Percentiles rank a stretch among this genome's conserved stretches.
Evolutionary conservation across 1,140 invertebrate species (phyloP).

Genomic region (Coptotermes formosanus): DNA sequence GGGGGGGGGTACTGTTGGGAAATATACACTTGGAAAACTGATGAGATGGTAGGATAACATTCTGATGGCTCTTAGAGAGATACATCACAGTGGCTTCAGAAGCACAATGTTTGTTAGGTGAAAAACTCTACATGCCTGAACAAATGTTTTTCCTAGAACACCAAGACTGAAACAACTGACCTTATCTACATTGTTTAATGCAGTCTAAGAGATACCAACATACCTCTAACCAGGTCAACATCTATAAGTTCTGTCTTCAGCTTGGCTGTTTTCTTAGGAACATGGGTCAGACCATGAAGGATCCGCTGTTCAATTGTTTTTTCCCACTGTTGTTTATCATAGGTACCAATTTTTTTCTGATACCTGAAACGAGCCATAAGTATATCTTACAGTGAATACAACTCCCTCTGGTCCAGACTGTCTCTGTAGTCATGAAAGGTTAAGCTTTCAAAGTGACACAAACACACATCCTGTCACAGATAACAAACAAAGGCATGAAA

Average conservation of each 20-base stretch:
- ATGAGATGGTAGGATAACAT: too few relatives aligned
- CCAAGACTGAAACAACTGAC: too few relatives aligned
- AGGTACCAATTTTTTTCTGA: constrained; percentile 91
- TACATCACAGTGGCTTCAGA: too few relatives aligned
- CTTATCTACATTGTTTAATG: too few relatives aligned
- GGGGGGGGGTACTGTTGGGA: too few relatives aligned
- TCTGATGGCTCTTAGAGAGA: too few relatives aligned
- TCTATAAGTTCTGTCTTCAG: constrained; percentile 91
- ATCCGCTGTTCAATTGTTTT: constrained; percentile 88
- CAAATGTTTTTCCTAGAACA: too few relatives aligned
- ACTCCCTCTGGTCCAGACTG: background rate
- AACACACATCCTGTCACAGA: too few relatives aligned
- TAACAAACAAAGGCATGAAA: background rate
- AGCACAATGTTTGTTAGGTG: too few relatives aligned
- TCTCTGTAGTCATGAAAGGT: background rate
- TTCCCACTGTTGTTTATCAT: constrained; percentile 96
- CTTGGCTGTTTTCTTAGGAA: constrained; percentile 84
- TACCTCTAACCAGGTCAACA: constrained; percentile 88
- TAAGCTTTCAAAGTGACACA: background rate
- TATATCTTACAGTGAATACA: background rate
- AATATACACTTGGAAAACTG: too few relatives aligned
- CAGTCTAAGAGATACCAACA: constrained; percentile 34
- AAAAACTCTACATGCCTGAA: too few relatives aligned
- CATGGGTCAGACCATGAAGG: constrained; percentile 77
- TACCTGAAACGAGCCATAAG: constrained; percentile 60